These are phyloP conservation scores for Andrena chrysosceles DNA, from an alignment of 2,888 invertebrate genomes.

Conservation along the genomic window DNA sequence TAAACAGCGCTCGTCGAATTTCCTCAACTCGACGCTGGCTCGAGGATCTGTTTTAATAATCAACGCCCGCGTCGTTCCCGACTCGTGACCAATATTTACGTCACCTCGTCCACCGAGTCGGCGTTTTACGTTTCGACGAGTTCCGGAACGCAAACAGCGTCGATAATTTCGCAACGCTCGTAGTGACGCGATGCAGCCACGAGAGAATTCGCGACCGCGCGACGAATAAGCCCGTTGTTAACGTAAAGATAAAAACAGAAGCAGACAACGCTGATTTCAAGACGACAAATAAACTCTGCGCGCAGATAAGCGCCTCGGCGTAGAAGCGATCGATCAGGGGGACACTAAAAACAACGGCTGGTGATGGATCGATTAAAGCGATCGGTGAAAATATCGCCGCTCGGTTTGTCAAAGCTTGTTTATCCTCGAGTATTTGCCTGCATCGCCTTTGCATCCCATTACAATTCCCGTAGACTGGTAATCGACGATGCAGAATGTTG, in stretches of 20 bases:
- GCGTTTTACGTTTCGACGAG: background rate
- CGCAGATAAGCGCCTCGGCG: background rate
- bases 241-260: slow-evolving; percentile 27
- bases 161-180: slow-evolving; percentile 18
- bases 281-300: slow-evolving; percentile 15
- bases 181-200: background rate
- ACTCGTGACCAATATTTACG: background rate
- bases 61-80: background rate
- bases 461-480: background rate
- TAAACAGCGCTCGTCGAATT: background rate
- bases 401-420: slow-evolving; percentile 4
- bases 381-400: background rate
- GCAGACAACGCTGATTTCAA: background rate
- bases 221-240: background rate
- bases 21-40: background rate
- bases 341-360: slow-evolving; percentile 23
- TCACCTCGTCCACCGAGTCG: background rate
- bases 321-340: slow-evolving; percentile 28
- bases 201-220: slow-evolving; percentile 21
- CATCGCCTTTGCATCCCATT: background rate
- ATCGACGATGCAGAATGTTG: background rate
- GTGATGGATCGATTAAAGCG: background rate
- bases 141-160: background rate
- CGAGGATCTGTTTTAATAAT: background rate
- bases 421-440: background rate